Evolutionary conservation across 92 coral and sea anemone genomes (phyloP).

Genomic region (Porites cylindrica): DNA sequence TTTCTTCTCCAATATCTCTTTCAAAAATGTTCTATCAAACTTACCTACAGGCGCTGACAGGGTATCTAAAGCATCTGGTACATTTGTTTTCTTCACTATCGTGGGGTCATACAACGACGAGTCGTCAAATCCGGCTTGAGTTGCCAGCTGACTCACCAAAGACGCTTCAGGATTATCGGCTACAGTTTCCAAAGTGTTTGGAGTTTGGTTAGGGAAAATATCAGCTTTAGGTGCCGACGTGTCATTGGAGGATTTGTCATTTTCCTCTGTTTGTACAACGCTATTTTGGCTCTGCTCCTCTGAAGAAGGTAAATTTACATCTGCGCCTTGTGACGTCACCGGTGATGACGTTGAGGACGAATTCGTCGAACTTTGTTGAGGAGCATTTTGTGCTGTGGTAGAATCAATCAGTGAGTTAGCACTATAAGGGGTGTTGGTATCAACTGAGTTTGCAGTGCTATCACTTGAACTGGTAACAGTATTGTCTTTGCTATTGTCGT

Average conservation of each 20-base stretch:
- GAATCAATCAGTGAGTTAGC: conserved; percentile 72
- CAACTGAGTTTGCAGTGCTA: conserved; percentile 17
- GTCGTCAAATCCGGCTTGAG: conserved; percentile 60
- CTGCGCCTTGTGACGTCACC: conserved; percentile 47
- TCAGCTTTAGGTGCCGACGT: conserved; percentile 57
- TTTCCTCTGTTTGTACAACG: conserved; percentile 63
- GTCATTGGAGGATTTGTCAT: conserved; percentile 57
- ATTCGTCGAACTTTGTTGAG: conserved; percentile 47
- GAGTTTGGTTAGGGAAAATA: conserved; percentile 53
- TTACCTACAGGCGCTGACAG: conserved; percentile 16
- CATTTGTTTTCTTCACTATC: conserved; percentile 86
- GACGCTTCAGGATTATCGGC: conserved; percentile 46
- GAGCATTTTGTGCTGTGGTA: conserved; percentile 64
- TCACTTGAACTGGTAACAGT: conserved; percentile 8
- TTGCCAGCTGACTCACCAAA: conserved; percentile 27
- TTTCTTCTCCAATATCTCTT: no score
- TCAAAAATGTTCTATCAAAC: not conserved
- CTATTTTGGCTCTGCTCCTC: conserved; percentile 58
- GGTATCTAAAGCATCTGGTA: conserved; percentile 58
- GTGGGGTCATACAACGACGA: conserved; percentile 86
- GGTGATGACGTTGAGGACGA: conserved; percentile 30
- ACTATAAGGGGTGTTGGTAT: conserved; percentile 33
- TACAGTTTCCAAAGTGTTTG: conserved; percentile 50
- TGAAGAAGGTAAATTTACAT: conserved; percentile 41
- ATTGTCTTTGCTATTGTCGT: conserved; percentile 48